Evolutionary conservation across 2,888 invertebrate genomes (phyloP).

Genomic region (Herminia tarsipennalis): DNA sequence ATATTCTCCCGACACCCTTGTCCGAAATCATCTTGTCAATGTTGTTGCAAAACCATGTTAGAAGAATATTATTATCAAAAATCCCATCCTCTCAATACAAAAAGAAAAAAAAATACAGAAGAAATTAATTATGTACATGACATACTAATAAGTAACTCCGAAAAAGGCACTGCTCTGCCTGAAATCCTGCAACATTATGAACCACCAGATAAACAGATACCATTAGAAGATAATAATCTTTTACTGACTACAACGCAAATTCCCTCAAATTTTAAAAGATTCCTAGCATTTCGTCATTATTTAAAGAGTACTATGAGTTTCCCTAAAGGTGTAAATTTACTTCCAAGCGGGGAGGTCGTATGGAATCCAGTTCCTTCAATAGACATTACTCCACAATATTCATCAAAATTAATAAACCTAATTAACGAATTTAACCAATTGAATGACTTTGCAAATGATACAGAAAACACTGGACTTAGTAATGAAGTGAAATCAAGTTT

Average conservation of each 20-base stretch:
- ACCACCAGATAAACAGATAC: constrained; percentile 50
- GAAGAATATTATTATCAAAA: background rate
- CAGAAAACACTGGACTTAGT: background rate
- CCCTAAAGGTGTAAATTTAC: constrained; percentile 53
- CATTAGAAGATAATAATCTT: constrained; percentile 68
- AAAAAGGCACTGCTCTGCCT: no score
- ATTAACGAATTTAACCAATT: constrained; percentile 1
- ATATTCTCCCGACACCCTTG: background rate
- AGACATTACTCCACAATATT: constrained; percentile 24
- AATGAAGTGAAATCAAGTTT: background rate
- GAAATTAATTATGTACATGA: background rate
- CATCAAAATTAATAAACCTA: background rate
- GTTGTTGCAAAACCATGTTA: background rate
- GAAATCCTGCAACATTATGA: no score
- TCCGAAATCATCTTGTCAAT: background rate
- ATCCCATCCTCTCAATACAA: background rate
- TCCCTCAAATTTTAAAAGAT: constrained; percentile 27
- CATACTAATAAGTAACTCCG: background rate
- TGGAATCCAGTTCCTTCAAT: constrained; percentile 44
- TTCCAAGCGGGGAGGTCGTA: constrained; percentile 49
- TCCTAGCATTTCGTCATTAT: constrained; percentile 9
- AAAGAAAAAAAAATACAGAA: background rate
- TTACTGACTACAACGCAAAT: constrained; percentile 62
- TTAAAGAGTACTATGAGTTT: constrained; percentile 18
- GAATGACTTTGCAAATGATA: background rate